A percentile compares a stretch with the other conserved stretches of the same genome.
These are phyloP conservation scores for Drosophila tani DNA, from an alignment of 1,140 invertebrate species.

Conservation along the genomic window DNA sequence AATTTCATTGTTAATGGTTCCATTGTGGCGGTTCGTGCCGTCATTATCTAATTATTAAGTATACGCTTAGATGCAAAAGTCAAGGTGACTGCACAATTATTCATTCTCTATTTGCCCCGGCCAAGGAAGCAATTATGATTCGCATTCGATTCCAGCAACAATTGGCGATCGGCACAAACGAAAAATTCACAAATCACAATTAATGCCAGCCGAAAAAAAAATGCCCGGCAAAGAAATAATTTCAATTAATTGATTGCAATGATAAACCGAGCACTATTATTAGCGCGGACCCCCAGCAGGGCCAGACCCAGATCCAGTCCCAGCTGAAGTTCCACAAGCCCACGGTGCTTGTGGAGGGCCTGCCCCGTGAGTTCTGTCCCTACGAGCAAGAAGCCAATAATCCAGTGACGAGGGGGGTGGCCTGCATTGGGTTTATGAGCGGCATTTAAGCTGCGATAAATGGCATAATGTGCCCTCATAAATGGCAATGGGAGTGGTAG, in stretches of 20 bases:
- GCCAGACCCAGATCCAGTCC: neutral
- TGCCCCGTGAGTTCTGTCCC: slow-evolving; percentile 10
- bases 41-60: slow-evolving; percentile 77
- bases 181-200: slow-evolving; percentile 32
- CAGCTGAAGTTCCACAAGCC: slow-evolving; percentile 2
- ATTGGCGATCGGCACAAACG: slow-evolving; percentile 25
- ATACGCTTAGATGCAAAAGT: slow-evolving; percentile 69
- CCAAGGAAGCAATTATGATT: slow-evolving; percentile 46
- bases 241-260: slow-evolving; percentile 55
- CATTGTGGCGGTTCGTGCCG: slow-evolving; percentile 48
- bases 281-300: slow-evolving; percentile 24
- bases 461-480: slow-evolving; percentile 81
- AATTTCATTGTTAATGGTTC: slow-evolving; percentile 58
- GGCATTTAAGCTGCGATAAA: slow-evolving; percentile 79
- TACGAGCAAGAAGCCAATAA: slow-evolving; percentile 22
- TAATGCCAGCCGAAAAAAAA: slow-evolving; percentile 40
- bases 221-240: slow-evolving; percentile 31
- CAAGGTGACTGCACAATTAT: slow-evolving; percentile 77
- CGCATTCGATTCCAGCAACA: slow-evolving; percentile 15
- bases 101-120: slow-evolving; percentile 47
- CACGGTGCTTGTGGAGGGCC: slow-evolving; percentile 21
- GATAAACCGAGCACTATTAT: slow-evolving; percentile 35
- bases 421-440: slow-evolving; percentile 66
- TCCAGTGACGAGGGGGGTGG: slow-evolving; percentile 20
- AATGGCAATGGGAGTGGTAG: slow-evolving; percentile 58